Base-by-base conservation (phyloP, 1,140 invertebrate genomes). In the Apocrypta bakeri region DNA sequence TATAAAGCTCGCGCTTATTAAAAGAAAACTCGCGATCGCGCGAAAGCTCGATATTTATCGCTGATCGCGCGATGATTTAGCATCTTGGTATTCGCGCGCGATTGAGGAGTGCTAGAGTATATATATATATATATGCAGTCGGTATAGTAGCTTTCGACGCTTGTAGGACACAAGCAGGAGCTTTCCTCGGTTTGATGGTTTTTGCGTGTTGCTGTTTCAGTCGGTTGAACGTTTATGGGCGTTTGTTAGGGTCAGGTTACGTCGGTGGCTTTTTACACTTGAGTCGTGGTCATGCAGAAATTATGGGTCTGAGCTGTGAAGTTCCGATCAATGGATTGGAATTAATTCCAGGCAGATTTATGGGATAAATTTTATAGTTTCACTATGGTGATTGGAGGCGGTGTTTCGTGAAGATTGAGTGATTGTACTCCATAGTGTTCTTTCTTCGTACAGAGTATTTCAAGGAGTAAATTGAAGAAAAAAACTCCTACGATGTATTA, bases 1-100 rank as follows among this genome's bases (percentile, higher is more conserved):
- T 56, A 56, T 56, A 56, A 56, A 25, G 63, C 63, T 25, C 24
- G 63, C 63, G 63, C 63, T 66, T 66, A 66, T 66, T 66, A 66
- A 66, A 66, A 37, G n/a, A n/a, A n/a, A 2, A 66, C 63, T 27
- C 63, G 25, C 63, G 14, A 25, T 1, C 63, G 63, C n/a, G 63
- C 63, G 63, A 29, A 29, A 56, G n/a, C 17, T 29, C 63, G 63
- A 66, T 66, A 66, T 66, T 66, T 66, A 66, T 66, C 25, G 63
- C 8, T 27, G n/a, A 8, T 66, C 27, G 12, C 63, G 48, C 25
- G 9, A 25, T 66, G 63, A 66, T 66, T 66, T 66, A 66, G 24
- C 6, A 25, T 7, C 7, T 1, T 25, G 24, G 25, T 66, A 6
- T 12, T n/a, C 56, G 12, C 63, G 63, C 8, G 63, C 25, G 63